A percentile compares a stretch with the other conserved stretches of the same genome.
Conservation (phyloP, 1,140 invertebrate genomes). For the Tenebrio molitor region DNA sequence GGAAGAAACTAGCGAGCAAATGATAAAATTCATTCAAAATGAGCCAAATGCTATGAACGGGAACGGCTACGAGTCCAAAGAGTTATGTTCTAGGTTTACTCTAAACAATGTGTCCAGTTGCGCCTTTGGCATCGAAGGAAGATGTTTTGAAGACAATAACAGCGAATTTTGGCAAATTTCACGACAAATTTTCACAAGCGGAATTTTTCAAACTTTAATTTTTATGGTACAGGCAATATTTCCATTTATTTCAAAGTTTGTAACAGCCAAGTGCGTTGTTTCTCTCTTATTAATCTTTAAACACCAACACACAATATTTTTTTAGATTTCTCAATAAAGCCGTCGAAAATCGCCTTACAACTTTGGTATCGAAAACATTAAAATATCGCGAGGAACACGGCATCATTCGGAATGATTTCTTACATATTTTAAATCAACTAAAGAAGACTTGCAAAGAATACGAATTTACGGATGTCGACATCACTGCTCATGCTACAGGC, state of each 20-base stretch:
- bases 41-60: slow-evolving; percentile 9
- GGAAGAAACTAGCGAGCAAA: slow-evolving; percentile 35
- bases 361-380: background rate
- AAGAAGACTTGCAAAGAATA: slow-evolving; percentile 39
- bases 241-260: slow-evolving; percentile 32
- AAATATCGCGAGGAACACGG: slow-evolving; percentile 63
- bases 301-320: background rate
- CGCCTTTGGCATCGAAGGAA: slow-evolving; percentile 56
- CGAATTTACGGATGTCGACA: slow-evolving; percentile 72
- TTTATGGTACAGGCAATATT: slow-evolving; percentile 49
- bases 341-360: background rate
- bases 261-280: background rate
- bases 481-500: slow-evolving; percentile 72
- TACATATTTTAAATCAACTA: slow-evolving; percentile 60
- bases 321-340: background rate
- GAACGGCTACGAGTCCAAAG: slow-evolving; percentile 49
- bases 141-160: too few relatives aligned
- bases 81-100: slow-evolving; percentile 51
- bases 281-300: background rate
- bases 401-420: slow-evolving; percentile 63
- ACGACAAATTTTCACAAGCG: background rate
- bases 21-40: slow-evolving; percentile 49
- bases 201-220: background rate
- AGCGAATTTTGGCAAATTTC: slow-evolving; percentile 46
- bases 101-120: slow-evolving; percentile 55